A percentile compares a stretch with the other conserved stretches of the same genome.
phyloP scores from a whole-genome alignment of 2,797 vertebrate species.

The Tolypeutes matacus region DNA sequence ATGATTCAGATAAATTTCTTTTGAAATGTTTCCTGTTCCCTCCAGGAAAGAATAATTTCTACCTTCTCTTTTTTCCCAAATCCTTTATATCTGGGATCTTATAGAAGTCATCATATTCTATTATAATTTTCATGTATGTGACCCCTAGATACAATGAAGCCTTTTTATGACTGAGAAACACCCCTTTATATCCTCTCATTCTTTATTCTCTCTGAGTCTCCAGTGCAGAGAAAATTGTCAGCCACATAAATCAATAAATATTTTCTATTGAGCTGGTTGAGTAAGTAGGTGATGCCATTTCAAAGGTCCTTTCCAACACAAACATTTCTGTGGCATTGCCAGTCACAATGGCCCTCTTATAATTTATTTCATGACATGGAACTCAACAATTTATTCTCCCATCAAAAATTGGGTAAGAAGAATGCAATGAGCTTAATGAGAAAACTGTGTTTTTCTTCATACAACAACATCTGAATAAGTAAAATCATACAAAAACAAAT shows the following conservation, averaged over 20 bases:
- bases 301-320: background rate
- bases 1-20: background rate
- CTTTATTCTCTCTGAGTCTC: background rate
- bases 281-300: background rate
- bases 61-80: conserved; percentile 1
- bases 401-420: background rate
- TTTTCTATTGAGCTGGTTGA: background rate
- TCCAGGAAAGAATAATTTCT: background rate
- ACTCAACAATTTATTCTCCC: background rate
- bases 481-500: background rate
- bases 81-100: background rate
- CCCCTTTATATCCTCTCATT: background rate
- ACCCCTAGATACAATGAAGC: background rate
- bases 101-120: background rate
- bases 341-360: background rate
- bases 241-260: background rate
- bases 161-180: background rate
- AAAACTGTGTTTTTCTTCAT: background rate
- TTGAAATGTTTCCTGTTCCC: background rate
- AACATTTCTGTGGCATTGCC: background rate
- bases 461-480: background rate
- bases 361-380: background rate
- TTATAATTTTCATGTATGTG: background rate
- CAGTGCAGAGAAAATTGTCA: background rate
- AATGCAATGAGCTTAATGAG: background rate